phyloP scores from a whole-genome alignment of 2,797 vertebrate species.

The Acanthornis magna region DNA sequence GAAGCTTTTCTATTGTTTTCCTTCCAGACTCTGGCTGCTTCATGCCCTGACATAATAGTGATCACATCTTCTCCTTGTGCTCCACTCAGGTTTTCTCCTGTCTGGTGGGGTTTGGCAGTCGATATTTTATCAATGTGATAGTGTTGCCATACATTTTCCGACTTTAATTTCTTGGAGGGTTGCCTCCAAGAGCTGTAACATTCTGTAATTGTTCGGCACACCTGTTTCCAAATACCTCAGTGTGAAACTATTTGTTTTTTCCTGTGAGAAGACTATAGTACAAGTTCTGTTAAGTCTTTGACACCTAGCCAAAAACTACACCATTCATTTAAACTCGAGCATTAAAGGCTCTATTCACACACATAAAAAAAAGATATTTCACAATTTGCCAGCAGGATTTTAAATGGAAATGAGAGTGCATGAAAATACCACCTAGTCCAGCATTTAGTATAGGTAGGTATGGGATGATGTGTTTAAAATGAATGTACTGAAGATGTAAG shows the following conservation, averaged over 20 bases:
- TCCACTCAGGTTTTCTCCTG: slow-evolving; percentile 25
- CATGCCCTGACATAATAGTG: background rate
- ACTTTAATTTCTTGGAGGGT: slow-evolving; percentile 66
- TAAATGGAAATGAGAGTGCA: slow-evolving; percentile 59
- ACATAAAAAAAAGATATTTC: slow-evolving; percentile 58
- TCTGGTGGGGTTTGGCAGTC: slow-evolving; percentile 11
- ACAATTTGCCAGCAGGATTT: slow-evolving; percentile 70
- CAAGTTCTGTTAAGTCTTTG: slow-evolving; percentile 76
- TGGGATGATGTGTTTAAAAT: background rate
- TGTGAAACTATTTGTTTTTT: slow-evolving; percentile 81
- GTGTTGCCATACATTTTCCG: slow-evolving; percentile 48
- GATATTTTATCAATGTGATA: slow-evolving; percentile 67
- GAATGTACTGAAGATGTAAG: background rate
- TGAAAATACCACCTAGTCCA: slow-evolving; percentile 14
- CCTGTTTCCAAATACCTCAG: slow-evolving; percentile 79
- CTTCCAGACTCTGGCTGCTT: background rate
- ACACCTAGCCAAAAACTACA: slow-evolving; percentile 76
- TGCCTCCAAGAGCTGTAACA: slow-evolving; percentile 67
- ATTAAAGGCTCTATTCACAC: slow-evolving; percentile 76
- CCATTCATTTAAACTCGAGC: slow-evolving; percentile 72
- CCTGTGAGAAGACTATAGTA: slow-evolving; percentile 73
- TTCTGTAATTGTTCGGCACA: slow-evolving; percentile 75
- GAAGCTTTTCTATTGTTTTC: slow-evolving; percentile 14
- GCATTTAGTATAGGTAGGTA: background rate
- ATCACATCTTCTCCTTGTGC: slow-evolving; percentile 7